Percentiles rank a stretch among this genome's conserved stretches.
phyloP scores from a whole-genome alignment of 2,113 vertebrate species.

The Tragelaphus strepsiceros region DNA sequence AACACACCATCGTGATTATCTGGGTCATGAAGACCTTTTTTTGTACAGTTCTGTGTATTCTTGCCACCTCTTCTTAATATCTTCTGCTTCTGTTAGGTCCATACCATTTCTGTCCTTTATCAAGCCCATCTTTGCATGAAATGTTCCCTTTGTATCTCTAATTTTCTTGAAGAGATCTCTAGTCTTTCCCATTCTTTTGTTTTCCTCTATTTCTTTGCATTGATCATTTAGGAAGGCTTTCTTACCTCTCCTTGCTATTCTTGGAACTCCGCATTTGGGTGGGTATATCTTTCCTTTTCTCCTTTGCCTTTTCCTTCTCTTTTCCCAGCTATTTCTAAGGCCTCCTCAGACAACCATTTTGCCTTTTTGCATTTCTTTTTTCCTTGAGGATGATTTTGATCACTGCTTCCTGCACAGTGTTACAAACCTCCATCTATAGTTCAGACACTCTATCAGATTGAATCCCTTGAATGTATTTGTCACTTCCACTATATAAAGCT shows the following conservation, averaged over 20 bases:
- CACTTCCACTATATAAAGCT: background rate
- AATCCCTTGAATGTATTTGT: background rate
- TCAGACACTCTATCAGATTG: background rate
- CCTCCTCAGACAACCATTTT: background rate
- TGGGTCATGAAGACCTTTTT: no score
- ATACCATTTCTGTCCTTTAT: background rate
- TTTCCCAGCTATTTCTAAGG: background rate
- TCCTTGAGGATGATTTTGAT: background rate
- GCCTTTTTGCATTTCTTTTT: background rate
- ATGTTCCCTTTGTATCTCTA: background rate
- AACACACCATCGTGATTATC: background rate
- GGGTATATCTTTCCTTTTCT: background rate
- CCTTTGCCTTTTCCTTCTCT: background rate
- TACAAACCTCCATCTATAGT: rapidly evolving
- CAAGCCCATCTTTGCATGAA: background rate
- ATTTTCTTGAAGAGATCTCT: background rate
- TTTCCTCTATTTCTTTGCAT: background rate
- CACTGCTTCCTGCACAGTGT: background rate
- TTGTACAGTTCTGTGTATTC: no score
- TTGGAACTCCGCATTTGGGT: background rate
- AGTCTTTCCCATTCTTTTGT: background rate
- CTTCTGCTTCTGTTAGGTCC: background rate
- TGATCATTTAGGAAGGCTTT: background rate
- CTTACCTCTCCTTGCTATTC: background rate
- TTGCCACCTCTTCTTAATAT: background rate